These are phyloP conservation scores for Todus mexicanus DNA, from an alignment of 2,797 vertebrate genomes.

Conservation along the genomic window DNA sequence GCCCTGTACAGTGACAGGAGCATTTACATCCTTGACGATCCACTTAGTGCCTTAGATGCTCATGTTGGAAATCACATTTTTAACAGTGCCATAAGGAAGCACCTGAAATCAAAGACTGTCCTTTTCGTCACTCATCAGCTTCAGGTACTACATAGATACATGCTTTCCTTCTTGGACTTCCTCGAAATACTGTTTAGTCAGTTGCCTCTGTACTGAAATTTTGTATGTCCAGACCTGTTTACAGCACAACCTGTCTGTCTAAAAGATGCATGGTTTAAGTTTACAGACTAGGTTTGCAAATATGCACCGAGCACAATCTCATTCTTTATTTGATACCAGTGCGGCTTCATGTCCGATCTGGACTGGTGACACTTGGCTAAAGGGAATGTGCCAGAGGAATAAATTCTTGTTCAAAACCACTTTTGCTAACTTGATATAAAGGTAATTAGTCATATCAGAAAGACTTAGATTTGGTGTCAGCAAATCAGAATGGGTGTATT, in stretches of 20 bases:
- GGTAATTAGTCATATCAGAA: background rate
- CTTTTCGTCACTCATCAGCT: conserved; percentile 92
- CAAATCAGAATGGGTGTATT: background rate
- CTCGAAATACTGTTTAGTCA: background rate
- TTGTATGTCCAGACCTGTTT: background rate
- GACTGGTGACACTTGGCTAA: background rate
- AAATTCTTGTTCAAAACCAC: background rate
- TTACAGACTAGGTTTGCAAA: background rate
- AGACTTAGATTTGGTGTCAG: background rate
- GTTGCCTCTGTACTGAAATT: background rate
- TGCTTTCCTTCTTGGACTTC: background rate
- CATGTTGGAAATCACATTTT: conserved; percentile 94
- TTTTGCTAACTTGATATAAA: background rate
- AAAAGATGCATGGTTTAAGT: background rate
- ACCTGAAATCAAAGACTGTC: conserved; percentile 86
- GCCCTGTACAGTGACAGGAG: conserved; percentile 88
- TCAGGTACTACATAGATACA: conserved; percentile 75
- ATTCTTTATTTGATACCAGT: background rate
- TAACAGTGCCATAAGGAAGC: conserved; percentile 88
- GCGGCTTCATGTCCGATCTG: background rate
- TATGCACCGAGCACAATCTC: background rate
- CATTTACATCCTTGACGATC: conserved; percentile 91
- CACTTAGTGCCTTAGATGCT: conserved; percentile 90
- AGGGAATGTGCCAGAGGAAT: background rate
- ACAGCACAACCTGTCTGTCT: background rate